A percentile compares a stretch with the other conserved stretches of the same genome.
These are phyloP conservation scores for Pteropus rufus DNA, from an alignment of 2,797 vertebrate genomes.

Conservation along the genomic window DNA sequence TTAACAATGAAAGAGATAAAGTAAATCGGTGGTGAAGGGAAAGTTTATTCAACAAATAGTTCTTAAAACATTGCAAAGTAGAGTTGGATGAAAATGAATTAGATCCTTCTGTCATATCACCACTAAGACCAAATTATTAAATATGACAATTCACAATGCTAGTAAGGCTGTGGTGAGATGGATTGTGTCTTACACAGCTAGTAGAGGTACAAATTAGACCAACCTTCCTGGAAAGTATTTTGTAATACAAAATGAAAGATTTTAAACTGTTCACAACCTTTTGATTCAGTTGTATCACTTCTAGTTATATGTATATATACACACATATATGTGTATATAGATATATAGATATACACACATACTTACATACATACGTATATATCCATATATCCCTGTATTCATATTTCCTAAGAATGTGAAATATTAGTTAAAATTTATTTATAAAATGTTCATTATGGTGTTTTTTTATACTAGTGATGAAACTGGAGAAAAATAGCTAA, in stretches of 20 bases:
- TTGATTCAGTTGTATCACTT: not conserved
- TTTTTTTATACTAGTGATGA: not conserved
- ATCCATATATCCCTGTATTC: not conserved
- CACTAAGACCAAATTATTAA: not conserved
- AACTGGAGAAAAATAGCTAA: not conserved
- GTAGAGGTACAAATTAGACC: not conserved
- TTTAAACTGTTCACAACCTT: not conserved
- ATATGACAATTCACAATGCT: not conserved
- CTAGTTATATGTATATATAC: not conserved
- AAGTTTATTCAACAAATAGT: not conserved
- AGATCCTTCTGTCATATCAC: not conserved
- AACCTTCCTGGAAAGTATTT: not conserved
- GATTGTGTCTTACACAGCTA: not conserved
- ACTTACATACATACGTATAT: not conserved
- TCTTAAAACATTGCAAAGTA: not conserved
- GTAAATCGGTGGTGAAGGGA: not conserved
- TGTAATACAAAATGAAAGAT: not conserved
- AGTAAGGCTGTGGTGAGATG: not conserved
- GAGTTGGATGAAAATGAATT: not conserved
- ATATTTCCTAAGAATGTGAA: not conserved
- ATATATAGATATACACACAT: fast-evolving
- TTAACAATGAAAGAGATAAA: not conserved
- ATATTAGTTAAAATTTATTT: slow-evolving; percentile 15
- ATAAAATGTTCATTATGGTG: not conserved
- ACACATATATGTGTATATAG: not conserved